Base-by-base conservation (phyloP, 2,888 invertebrate species). In the Drepana falcataria region DNA sequence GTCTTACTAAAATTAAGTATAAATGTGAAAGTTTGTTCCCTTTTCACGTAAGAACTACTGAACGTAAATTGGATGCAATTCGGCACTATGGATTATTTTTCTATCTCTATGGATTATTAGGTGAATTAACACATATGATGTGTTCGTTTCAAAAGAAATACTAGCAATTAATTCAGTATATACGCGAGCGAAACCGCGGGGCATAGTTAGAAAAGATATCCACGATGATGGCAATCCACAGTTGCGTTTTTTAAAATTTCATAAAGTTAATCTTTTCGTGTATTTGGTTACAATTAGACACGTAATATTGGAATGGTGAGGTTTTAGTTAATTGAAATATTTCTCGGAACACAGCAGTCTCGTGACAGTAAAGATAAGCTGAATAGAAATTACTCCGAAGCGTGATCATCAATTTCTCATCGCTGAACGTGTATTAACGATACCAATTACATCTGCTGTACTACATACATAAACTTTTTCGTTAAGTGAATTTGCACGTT, bases 321-420 rank as follows among this genome's bases (percentile, higher is more conserved):
- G 51, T 51, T 51, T 44, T 51, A 40, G 40, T 40, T 33, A 51
- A 33, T 40, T 51, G 21, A 35, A 35, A 35, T 35, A 7, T 34
- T 49, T 49, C 37, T 49, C 5, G 33, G 49, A 49, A 49, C 49
- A 21, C 53, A 51, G 37, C 53, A 52, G 47, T 68, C 52, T 66
- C 63, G 62, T 66, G 61, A 57, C 53, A 55, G 9, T 56, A 56
- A 52, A 52, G 61, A 57, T 56, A 62, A 68, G 70, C 67, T 66
- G 66, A 64, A 57, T 68, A 61, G 68, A 69, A 68, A 73, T 70
- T 69, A 48, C 59, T 67, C 55, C 57, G 52, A 64, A 73, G 80
- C 80, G 79, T 79, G 79, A 74, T 70, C 53, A 59, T 63, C 52
- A 67, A 69, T 69, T 73, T 71, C 71, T 65, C 66, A 70, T 61